These are phyloP conservation scores for Pipistrellus nathusii DNA, from an alignment of 2,797 vertebrate species.

Conservation along the genomic window DNA sequence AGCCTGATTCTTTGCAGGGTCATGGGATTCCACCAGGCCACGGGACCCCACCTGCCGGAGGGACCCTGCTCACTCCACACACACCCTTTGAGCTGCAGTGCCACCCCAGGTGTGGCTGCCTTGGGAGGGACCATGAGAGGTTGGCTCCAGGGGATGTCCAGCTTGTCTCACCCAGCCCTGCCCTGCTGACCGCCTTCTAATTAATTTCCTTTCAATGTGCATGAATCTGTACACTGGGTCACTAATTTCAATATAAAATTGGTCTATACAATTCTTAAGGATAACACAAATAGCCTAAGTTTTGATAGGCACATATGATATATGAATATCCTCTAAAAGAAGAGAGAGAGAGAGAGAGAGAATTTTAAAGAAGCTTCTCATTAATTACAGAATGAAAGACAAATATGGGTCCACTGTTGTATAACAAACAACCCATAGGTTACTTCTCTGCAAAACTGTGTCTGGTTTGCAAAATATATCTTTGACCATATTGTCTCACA, in stretches of 20 bases:
- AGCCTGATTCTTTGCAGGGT: too few relatives aligned
- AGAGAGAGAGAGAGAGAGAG: background rate
- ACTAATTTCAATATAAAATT: background rate
- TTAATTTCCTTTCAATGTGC: too few relatives aligned
- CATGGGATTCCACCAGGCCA: too few relatives aligned
- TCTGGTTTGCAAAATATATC: background rate
- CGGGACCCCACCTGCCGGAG: too few relatives aligned
- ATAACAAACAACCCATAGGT: background rate
- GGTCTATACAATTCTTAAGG: background rate
- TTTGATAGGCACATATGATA: background rate
- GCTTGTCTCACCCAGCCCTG: too few relatives aligned
- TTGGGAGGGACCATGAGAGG: too few relatives aligned
- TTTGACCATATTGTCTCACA: background rate
- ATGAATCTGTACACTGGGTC: too few relatives aligned
- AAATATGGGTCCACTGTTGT: background rate
- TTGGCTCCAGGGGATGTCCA: too few relatives aligned
- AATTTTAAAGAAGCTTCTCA: background rate
- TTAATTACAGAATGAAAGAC: background rate
- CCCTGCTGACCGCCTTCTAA: too few relatives aligned
- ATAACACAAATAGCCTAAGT: background rate
- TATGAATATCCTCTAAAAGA: background rate
- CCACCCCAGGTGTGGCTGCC: too few relatives aligned
- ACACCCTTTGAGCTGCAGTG: rapidly evolving
- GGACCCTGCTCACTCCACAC: too few relatives aligned
- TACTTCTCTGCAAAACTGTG: background rate